Base-by-base conservation (phyloP, 92 coral and sea anemone genomes). In the Actinernus sp. region DNA sequence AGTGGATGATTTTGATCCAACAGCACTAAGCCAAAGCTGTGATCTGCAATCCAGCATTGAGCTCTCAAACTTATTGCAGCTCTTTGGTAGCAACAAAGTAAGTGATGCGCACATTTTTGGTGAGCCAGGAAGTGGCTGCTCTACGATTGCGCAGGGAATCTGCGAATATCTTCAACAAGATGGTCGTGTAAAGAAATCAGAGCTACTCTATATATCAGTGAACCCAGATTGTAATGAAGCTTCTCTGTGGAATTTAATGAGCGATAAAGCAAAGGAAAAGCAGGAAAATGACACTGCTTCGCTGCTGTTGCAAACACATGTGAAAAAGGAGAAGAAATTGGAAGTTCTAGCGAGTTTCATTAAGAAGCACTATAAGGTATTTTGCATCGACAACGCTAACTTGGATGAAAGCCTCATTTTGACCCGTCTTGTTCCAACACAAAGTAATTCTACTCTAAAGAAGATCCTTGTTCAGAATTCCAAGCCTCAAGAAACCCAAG, bases 111-210 rank as follows among this genome's bases (percentile, higher is more conserved):
- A 8, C 19, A 45, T 45, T 9, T 61, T 68, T 55, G 98, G 98
- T 22, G 68, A 87, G 28, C 93, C 89, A 43, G 98, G 98, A 13
- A 90, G 94, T 71, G 98, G 98, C 14, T 71, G 92, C 11, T 68
- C 94, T 17, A 83, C 97, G 20, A 59, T 83, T 27, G 62, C 82
- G 41, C 79, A 78, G 50, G 84, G 83, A 22, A 17, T 87, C 24
- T 65, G 88, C 63, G 68, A 73, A 40, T 38, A 60, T 14, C 56
- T 87, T 14, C 46, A 88, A 26, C 26, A 38, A 24, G 50, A 54
- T 4, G 39, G 47, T 2, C 58, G 41, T 36, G 43, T 68, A 31
- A 29, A 43, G 37, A 31, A 58, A 59, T 63, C 83, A 2, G 82
- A 90, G 39, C 65, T 91, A 20, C 41, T 83, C 7, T 85, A 57